These are phyloP conservation scores for Procavia capensis DNA, from an alignment of 2,113 vertebrate species.

Conservation along the genomic window DNA sequence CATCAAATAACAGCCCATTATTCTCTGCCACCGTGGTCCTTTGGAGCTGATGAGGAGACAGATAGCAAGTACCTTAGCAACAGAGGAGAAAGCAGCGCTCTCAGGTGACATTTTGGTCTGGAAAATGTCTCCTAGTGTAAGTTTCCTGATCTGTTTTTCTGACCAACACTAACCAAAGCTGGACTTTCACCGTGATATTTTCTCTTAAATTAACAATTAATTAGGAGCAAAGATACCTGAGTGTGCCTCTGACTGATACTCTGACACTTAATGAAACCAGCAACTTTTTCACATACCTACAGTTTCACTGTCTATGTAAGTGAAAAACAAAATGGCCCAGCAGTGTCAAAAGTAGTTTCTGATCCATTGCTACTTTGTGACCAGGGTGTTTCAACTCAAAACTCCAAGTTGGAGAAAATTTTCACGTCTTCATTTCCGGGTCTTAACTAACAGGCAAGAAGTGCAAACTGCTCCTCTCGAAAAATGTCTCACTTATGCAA, in stretches of 20 bases:
- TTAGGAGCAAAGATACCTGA: neutral
- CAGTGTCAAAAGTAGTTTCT: slow-evolving; percentile 12
- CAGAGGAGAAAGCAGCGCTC: slow-evolving; percentile 48
- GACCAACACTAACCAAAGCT: slow-evolving; percentile 16
- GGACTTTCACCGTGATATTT: neutral
- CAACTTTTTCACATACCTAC: neutral
- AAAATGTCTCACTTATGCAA: neutral
- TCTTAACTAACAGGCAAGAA: neutral
- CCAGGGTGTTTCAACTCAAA: neutral
- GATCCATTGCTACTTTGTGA: neutral
- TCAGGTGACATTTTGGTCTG: slow-evolving; percentile 66
- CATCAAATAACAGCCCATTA: slow-evolving; percentile 79
- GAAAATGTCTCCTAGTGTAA: slow-evolving; percentile 46
- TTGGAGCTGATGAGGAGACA: slow-evolving; percentile 70
- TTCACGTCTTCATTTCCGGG: neutral
- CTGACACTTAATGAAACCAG: slow-evolving; percentile 4
- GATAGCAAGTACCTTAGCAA: slow-evolving; percentile 68
- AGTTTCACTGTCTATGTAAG: slow-evolving; percentile 29
- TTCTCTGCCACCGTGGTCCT: slow-evolving; percentile 73
- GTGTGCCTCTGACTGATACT: slow-evolving; percentile 11
- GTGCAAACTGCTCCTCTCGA: neutral
- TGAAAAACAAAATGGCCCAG: slow-evolving; percentile 32
- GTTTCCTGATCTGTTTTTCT: slow-evolving; percentile 53
- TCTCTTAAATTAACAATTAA: slow-evolving; percentile 45
- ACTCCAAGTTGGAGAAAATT: neutral